Evolutionary conservation across 1,140 invertebrate genomes (phyloP).

Genomic region (Akabosia matsudoensis): DNA sequence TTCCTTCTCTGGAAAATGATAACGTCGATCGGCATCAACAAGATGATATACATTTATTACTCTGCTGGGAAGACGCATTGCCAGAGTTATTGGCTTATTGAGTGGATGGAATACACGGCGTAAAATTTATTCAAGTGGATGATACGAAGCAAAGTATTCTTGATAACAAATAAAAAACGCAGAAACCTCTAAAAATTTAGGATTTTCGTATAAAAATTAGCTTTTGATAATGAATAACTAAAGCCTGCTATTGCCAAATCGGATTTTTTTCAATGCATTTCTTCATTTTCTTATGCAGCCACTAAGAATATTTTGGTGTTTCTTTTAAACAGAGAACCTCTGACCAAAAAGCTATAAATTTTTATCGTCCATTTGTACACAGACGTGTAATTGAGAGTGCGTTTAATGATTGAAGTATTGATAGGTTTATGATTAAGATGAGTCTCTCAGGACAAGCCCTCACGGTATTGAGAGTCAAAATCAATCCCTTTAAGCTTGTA

Average conservation of each 20-base stretch:
- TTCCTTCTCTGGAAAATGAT: constrained; percentile 10
- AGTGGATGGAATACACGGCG: background rate
- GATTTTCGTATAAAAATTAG: too few relatives aligned
- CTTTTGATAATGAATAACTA: too few relatives aligned
- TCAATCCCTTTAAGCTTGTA: too few relatives aligned
- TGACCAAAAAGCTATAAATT: too few relatives aligned
- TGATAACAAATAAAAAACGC: too few relatives aligned
- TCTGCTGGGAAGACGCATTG: background rate
- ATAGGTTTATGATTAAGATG: background rate
- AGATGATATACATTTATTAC: constrained; percentile 17
- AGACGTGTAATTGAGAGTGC: too few relatives aligned
- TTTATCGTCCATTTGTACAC: too few relatives aligned
- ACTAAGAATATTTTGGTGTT: background rate
- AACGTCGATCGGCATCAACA: background rate
- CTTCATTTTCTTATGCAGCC: too few relatives aligned
- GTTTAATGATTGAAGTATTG: background rate
- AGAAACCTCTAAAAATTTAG: too few relatives aligned
- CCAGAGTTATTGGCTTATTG: background rate
- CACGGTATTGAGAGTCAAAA: background rate
- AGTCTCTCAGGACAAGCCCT: too few relatives aligned
- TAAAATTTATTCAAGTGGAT: background rate
- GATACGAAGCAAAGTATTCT: background rate
- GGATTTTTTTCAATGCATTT: too few relatives aligned
- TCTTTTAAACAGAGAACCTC: background rate
- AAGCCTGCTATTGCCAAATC: too few relatives aligned